Evolutionary conservation across 2,113 vertebrate genomes (phyloP).

Genomic region (Dendrocopos noguchii): DNA sequence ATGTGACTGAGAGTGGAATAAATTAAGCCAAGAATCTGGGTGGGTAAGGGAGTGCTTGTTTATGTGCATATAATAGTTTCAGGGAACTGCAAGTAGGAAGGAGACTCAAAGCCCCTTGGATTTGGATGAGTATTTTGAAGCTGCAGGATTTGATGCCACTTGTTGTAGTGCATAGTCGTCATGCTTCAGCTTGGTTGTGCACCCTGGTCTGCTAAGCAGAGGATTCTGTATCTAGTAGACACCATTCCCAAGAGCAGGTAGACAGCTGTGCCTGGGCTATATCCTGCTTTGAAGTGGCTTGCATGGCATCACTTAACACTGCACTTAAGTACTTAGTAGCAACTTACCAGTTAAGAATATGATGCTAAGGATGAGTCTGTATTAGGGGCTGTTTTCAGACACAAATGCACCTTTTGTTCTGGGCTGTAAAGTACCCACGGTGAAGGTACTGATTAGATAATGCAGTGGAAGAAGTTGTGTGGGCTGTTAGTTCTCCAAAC

Average conservation of each 20-base stretch:
- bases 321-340: background rate
- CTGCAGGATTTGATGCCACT: background rate
- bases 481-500: background rate
- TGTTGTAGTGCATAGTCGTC: background rate
- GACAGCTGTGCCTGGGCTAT: background rate
- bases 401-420: background rate
- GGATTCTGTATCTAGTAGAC: background rate
- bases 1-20: background rate
- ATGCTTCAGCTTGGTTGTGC: background rate
- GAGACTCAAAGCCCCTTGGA: background rate
- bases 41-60: background rate
- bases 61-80: background rate
- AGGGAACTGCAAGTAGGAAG: background rate
- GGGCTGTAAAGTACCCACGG: background rate
- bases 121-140: background rate
- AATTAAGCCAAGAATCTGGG: background rate
- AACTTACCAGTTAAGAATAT: background rate
- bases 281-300: background rate
- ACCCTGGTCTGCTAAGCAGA: background rate
- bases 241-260: accelerated
- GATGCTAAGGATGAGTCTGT: background rate
- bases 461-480: background rate
- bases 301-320: background rate
- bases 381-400: background rate
- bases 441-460: background rate